Evolutionary conservation across 2,113 vertebrate species (phyloP).

Genomic region (Cynocephalus volans): DNA sequence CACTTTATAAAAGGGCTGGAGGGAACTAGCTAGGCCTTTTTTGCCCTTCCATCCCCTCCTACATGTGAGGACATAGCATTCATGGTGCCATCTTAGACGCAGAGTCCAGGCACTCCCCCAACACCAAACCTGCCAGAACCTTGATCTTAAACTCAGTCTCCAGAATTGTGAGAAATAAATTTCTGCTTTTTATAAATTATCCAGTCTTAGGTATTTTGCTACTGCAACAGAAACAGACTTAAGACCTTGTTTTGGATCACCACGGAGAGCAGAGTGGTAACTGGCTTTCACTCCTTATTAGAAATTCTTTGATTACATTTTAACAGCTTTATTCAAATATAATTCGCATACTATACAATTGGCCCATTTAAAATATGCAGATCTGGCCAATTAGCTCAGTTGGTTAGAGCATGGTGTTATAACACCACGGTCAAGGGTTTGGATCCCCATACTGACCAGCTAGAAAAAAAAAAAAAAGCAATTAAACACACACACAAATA

Average conservation of each 20-base stretch:
- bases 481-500: too few relatives aligned
- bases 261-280: background rate
- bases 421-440: too few relatives aligned
- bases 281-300: background rate
- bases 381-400: too few relatives aligned
- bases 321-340: constrained; percentile 10
- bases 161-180: background rate
- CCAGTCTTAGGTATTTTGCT: background rate
- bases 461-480: too few relatives aligned
- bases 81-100: background rate
- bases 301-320: background rate
- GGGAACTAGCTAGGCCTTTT: background rate
- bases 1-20: background rate
- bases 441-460: too few relatives aligned
- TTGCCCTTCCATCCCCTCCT: background rate
- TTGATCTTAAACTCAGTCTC: background rate
- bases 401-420: too few relatives aligned
- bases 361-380: background rate
- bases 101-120: background rate
- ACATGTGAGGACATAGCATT: background rate
- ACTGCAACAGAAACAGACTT: background rate
- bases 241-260: background rate
- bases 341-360: background rate
- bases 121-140: background rate
- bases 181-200: background rate